Conservation (phyloP, 2,797 vertebrate species). For the Ctenopoma multispine region DNA sequence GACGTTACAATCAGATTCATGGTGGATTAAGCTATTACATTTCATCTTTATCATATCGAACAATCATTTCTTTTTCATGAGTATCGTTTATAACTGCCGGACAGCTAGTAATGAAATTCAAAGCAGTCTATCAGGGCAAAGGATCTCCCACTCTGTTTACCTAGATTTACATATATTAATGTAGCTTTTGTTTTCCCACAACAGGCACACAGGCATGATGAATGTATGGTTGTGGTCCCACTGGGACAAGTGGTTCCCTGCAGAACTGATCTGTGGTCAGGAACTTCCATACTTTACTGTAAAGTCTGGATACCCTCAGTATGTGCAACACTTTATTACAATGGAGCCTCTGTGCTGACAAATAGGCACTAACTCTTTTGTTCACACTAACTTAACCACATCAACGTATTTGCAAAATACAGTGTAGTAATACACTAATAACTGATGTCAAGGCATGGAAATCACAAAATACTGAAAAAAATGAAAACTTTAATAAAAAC, state of each 20-base stretch:
- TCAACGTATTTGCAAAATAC: not conserved
- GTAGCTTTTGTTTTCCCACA: conserved; percentile 75
- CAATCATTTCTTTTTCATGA: conserved; percentile 88
- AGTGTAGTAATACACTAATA: not conserved
- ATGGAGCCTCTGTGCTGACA: conserved; percentile 19
- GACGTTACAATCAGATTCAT: conserved; percentile 93
- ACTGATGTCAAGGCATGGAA: not conserved
- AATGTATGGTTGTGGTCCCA: conserved; percentile 66
- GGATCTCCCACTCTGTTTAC: conserved; percentile 80
- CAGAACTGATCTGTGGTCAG: conserved; percentile 65
- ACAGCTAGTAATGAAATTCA: conserved; percentile 90
- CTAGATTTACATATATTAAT: conserved; percentile 84
- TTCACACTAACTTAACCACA: not conserved
- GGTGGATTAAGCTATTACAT: conserved; percentile 95
- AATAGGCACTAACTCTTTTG: conserved; percentile 3
- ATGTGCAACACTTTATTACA: not conserved
- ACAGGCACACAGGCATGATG: conserved; percentile 81
- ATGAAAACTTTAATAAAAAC: not conserved
- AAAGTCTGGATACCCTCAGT: conserved; percentile 34
- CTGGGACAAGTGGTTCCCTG: conserved; percentile 56
- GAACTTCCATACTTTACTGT: conserved; percentile 33
- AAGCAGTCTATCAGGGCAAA: conserved; percentile 81
- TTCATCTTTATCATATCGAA: conserved; percentile 86
- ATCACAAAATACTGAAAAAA: not conserved
- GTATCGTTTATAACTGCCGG: conserved; percentile 89